Base-by-base conservation (phyloP, 2,113 vertebrate species). In the Tragelaphus buxtoni region DNA sequence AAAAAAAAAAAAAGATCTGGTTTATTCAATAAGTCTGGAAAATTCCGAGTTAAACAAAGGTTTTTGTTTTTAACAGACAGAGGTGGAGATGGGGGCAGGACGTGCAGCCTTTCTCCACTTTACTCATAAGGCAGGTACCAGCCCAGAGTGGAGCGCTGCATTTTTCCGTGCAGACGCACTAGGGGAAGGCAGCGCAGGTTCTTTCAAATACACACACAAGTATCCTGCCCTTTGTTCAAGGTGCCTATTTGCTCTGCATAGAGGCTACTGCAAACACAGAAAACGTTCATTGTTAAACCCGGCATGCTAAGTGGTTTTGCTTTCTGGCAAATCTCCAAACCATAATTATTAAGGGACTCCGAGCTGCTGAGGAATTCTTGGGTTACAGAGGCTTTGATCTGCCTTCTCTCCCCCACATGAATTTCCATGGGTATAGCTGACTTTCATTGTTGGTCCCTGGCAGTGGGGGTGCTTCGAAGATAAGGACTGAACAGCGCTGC, bases 281-380 rank as follows among this genome's bases (percentile, higher is more conserved):
- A 95, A 97, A 97, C 83, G 80, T 87, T 97, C 92, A 95, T 87
- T 98, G 97, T 92, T 72, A 96, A 97, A 97, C 96, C 92, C 13
- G 60, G 91, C 97, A 97, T 96, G 97, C 76, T 96, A 91, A 98
- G 69, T 90, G 79, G 97, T 94, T 98, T 82, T 97, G 92, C 96
- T 92, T 76, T 56, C 3, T 98, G 96, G 97, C 97, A 96, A 85
- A 89, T 93, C 35, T 92, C 98, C 97, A 98, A 96, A 94, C 97
- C 95, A 97, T 98, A 98, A 98, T 98, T 96, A 99, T 98, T 97
- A 98, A 98, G 99, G 98, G 98, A 98, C 97, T 94, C 94, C 0
- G 97, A 99, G 98, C 97, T 98, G 98, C 98, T 98, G 97, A 98
- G 98, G 98, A 98, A 98, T 96, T 98, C 98, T 98, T 98, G 89